These are phyloP conservation scores for Panulirus ornatus DNA, from an alignment of 1,140 invertebrate genomes.

Conservation along the genomic window DNA sequence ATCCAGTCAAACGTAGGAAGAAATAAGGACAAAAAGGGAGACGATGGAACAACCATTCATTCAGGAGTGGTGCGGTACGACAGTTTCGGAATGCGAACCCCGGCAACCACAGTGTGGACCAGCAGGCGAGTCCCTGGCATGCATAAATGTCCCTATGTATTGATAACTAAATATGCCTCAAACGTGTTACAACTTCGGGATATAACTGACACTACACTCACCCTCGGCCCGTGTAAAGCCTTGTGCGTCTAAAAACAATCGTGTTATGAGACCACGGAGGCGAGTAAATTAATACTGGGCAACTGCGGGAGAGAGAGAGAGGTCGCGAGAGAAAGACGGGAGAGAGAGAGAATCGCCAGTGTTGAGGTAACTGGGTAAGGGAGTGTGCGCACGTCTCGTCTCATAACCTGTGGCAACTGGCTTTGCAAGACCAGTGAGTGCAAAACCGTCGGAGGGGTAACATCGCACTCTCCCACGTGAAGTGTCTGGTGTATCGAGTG, in stretches of 20 bases:
- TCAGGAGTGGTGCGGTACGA: conserved; percentile 62
- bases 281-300: conserved; percentile 49
- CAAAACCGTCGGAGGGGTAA: conserved; percentile 44
- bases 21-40: conserved; percentile 12
- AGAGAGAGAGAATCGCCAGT: conserved; percentile 32
- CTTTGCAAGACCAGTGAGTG: conserved; percentile 48
- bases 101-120: conserved; percentile 23
- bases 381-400: conserved; percentile 54
- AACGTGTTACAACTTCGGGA: too few relatives aligned
- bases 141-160: conserved; percentile 53
- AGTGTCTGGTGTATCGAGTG: conserved; percentile 16
- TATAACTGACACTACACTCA: too few relatives aligned
- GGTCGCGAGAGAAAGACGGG: background rate
- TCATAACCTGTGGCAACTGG: conserved; percentile 64
- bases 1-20: conserved; percentile 1
- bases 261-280: background rate
- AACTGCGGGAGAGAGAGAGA: conserved; percentile 43
- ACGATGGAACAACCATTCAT: conserved; percentile 65
- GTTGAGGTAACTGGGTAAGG: conserved; percentile 40
- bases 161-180: conserved; percentile 16
- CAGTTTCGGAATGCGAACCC: conserved; percentile 56
- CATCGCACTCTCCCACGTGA: conserved; percentile 19
- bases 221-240: too few relatives aligned
- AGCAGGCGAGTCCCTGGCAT: conserved; percentile 8
- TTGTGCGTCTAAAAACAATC: too few relatives aligned